Evolutionary conservation across 2,113 vertebrate genomes (phyloP), one percentile per base, ranked within the genome.

Genomic region (Circaetus gallicus): DNA sequence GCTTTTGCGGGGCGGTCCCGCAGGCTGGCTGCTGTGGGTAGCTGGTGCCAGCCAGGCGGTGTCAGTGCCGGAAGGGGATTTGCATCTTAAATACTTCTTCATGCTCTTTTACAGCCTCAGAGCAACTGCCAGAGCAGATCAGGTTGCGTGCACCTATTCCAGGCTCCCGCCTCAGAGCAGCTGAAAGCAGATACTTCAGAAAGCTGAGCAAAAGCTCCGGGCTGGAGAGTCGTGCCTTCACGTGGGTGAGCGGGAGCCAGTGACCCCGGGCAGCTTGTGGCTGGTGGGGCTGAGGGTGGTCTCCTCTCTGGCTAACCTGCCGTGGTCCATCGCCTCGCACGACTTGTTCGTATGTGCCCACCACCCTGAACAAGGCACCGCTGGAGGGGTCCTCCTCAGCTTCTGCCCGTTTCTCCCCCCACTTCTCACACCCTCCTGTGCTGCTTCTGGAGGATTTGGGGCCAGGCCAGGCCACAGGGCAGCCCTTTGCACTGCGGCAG

Each of bases 51-150:
- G 87, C 25, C 10, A 0, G 79, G 78, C 4, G 0, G 11, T 69
- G 47, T 80, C 40, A 10, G 56, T 82, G 95, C 81, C 16, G 66
- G 86, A 93, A 91, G 74, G 78, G 78, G 53, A 72, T 91, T 89
- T 81, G 81, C 70, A 36, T 85, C 94, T 93, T 79, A 71, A 79
- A 7, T 87, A 18, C 38, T 49, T 42, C 81, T 87, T 56, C 7
- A 0, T 65, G 84, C 83, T 94, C 80, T 66, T 79, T 77, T 73
- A 63, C 89, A 89, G 93, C 74, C 77, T 56, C 49, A n/a, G 84
- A 94, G 93, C 97, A 95, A 70, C 93, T 94, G 93, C 93, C 82
- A 66, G 82, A 45, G 87, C 61, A 55, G 95, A 93, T 97, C 96
- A 58, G 91, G 91, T 95, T 95, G 81, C 95, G 0, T 71, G 76